These are phyloP conservation scores for Rhopalosiphum padi DNA, from an alignment of 1,140 invertebrate genomes.

Conservation along the genomic window DNA sequence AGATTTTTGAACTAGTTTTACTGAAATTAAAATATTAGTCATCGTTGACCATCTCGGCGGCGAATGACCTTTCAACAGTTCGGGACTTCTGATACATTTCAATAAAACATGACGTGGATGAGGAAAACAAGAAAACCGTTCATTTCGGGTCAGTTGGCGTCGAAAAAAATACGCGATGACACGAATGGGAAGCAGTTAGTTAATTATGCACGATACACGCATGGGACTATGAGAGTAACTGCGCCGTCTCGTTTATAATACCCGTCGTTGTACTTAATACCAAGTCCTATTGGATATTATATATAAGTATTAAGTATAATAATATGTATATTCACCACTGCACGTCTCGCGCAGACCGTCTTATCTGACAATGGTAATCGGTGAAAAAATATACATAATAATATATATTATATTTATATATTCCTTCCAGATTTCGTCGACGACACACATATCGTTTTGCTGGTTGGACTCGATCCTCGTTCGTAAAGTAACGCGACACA, in stretches of 20 bases:
- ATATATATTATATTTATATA: not conserved
- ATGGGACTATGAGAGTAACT: not conserved
- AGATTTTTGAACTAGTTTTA: constrained; percentile 5
- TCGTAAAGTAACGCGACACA: not conserved
- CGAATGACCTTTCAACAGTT: not conserved
- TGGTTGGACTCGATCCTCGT: not conserved
- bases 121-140: not conserved
- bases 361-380: not conserved
- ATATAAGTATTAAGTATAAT: not conserved
- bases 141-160: not conserved
- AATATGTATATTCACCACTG: not conserved
- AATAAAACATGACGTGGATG: not conserved
- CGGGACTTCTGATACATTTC: not conserved
- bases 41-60: not conserved
- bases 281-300: not conserved
- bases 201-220: not conserved
- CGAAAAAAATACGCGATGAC: not conserved
- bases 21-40: not conserved
- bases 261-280: not conserved
- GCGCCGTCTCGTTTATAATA: not conserved
- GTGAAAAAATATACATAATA: not conserved
- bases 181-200: not conserved
- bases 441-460: not conserved
- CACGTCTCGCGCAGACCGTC: not conserved
- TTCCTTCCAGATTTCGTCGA: not conserved